phyloP scores from a whole-genome alignment of 2,113 vertebrate species.

The Xenopus borealis region DNA sequence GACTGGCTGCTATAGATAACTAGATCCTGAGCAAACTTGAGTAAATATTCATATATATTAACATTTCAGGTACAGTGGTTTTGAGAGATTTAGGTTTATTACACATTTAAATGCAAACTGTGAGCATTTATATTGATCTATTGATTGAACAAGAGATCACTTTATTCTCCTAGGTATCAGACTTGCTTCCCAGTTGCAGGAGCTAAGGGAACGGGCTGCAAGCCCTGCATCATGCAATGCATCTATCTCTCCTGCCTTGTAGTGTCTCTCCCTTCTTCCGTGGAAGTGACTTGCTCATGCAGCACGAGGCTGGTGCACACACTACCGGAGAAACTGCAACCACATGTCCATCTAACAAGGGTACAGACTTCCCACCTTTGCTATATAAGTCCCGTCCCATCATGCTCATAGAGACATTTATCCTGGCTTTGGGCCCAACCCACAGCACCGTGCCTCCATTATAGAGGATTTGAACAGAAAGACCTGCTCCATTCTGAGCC shows the following conservation, averaged over 20 bases:
- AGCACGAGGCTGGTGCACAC: conserved; percentile 26
- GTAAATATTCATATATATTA: no score
- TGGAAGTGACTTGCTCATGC: conserved; percentile 24
- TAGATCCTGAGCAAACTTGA: no score
- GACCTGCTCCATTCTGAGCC: conserved; percentile 6
- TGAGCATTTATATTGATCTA: no score
- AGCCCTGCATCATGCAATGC: conserved; percentile 60
- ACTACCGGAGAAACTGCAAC: conserved; percentile 15
- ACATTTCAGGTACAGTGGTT: no score
- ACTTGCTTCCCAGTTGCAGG: conserved; percentile 61
- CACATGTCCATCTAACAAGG: conserved; percentile 47
- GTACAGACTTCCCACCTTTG: conserved; percentile 56
- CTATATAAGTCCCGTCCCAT: conserved; percentile 44
- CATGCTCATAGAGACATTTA: conserved; percentile 45
- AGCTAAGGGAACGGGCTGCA: conserved; percentile 64
- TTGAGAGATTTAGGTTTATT: no score
- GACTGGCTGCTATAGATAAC: no score
- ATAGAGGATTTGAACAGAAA: conserved; percentile 41
- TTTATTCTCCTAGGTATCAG: conserved; percentile 52
- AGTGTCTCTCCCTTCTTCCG: conserved; percentile 1
- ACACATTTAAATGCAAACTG: no score
- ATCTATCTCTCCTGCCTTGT: conserved; percentile 54
- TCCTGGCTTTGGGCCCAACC: conserved; percentile 62
- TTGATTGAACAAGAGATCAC: no score
- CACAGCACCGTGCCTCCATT: conserved; percentile 58